phyloP scores from a whole-genome alignment of 2,113 vertebrate species.

The Tragelaphus scriptus region DNA sequence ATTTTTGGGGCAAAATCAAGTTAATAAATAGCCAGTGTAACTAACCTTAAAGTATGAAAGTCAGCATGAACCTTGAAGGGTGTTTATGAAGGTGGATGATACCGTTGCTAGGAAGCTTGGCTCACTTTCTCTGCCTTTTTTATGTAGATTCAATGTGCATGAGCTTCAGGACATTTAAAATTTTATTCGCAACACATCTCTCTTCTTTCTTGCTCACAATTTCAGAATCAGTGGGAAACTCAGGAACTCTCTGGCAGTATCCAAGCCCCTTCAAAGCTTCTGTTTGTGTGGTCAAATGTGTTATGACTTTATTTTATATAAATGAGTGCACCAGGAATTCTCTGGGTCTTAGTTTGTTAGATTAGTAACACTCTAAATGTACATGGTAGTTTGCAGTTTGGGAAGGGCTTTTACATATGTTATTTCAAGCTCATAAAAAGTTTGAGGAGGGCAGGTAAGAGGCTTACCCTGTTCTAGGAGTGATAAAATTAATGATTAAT shows the following conservation, averaged over 20 bases:
- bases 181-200: neutral
- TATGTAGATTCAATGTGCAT: neutral
- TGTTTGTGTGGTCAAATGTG: neutral
- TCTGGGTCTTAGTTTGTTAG: neutral
- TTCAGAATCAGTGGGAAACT: slow-evolving; percentile 3
- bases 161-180: neutral
- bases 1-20: neutral
- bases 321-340: neutral
- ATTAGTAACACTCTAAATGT: neutral
- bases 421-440: slow-evolving; percentile 23
- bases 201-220: neutral
- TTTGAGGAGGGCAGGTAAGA: neutral
- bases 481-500: slow-evolving; percentile 16
- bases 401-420: neutral
- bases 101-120: neutral
- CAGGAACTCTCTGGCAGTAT: neutral
- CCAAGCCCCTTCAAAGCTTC: neutral
- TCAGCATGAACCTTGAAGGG: neutral
- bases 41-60: slow-evolving; percentile 3
- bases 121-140: neutral
- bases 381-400: neutral
- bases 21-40: slow-evolving; percentile 24
- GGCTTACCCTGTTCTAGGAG: neutral
- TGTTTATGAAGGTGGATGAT: neutral
- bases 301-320: neutral